A percentile compares a stretch with the other conserved stretches of the same genome.
phyloP scores from a whole-genome alignment of 2,888 invertebrate species.

The Cephus sareptanus region DNA sequence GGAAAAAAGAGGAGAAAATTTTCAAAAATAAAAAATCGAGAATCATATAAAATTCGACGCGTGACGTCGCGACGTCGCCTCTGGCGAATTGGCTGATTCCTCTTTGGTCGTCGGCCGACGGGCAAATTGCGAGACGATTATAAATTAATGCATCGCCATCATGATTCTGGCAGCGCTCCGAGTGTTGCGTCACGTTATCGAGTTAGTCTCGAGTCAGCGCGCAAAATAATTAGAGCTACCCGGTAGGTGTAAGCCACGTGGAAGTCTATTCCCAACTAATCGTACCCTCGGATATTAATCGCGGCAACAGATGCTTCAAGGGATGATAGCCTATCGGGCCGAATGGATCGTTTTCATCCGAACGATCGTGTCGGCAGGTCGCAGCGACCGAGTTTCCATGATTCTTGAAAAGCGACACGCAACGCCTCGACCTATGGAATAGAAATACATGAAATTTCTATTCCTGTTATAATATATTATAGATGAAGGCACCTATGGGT shows the following conservation, averaged over 20 bases:
- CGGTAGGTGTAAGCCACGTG: slow-evolving; percentile 16
- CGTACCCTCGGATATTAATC: slow-evolving; percentile 19
- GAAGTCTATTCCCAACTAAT: slow-evolving; percentile 17
- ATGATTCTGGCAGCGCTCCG: slow-evolving; percentile 30
- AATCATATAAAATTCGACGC: not conserved
- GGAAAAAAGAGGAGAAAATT: not conserved
- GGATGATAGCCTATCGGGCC: not conserved
- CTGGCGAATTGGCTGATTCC: not conserved
- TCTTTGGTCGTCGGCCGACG: not conserved
- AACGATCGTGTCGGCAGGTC: slow-evolving; percentile 8
- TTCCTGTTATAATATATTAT: not conserved
- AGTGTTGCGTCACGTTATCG: slow-evolving; percentile 47
- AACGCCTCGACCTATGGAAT: not conserved
- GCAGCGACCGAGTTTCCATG: not conserved
- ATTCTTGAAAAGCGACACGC: not conserved
- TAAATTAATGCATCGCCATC: slow-evolving; percentile 49
- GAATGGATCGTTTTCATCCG: not conserved
- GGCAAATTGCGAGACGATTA: slow-evolving; percentile 41
- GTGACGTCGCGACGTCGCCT: not conserved
- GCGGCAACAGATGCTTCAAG: slow-evolving; percentile 19
- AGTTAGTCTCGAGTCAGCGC: slow-evolving; percentile 51
- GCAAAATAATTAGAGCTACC: slow-evolving; percentile 53
- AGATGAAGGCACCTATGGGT: not conserved
- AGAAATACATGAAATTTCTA: not conserved
- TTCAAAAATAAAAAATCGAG: not conserved